Evolutionary conservation across 2,888 invertebrate genomes (phyloP).

Genomic region (Stictocephala bisonia): DNA sequence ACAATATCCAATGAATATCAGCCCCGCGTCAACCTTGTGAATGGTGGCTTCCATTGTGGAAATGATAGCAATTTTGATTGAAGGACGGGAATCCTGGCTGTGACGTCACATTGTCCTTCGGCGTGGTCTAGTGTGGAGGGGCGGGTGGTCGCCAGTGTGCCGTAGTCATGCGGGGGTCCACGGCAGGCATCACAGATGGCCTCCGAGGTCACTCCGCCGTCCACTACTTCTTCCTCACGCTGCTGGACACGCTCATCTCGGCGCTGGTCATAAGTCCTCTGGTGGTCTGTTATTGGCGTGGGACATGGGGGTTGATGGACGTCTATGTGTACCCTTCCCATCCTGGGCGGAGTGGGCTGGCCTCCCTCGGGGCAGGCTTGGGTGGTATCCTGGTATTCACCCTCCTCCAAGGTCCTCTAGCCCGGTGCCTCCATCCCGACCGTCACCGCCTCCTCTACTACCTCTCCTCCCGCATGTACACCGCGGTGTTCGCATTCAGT

Average conservation of each 20-base stretch:
- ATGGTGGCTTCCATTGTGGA: no score
- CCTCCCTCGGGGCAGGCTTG: conserved; percentile 78
- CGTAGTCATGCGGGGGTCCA: conserved; percentile 72
- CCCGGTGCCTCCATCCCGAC: conserved; percentile 73
- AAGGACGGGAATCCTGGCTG: neutral
- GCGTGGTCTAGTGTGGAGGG: conserved; percentile 12
- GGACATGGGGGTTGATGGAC: conserved; percentile 85
- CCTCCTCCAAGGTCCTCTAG: conserved; percentile 73
- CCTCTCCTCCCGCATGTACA: conserved; percentile 78
- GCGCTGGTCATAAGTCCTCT: conserved; percentile 80
- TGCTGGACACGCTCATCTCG: conserved; percentile 79
- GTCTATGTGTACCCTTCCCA: conserved; percentile 75
- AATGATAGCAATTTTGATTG: neutral
- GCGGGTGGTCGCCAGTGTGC: neutral
- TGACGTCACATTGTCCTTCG: neutral
- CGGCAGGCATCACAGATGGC: conserved; percentile 73
- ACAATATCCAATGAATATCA: no score
- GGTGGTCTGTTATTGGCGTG: conserved; percentile 88
- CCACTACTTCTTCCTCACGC: conserved; percentile 71
- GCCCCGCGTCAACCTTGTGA: no score
- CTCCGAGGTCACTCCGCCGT: conserved; percentile 69
- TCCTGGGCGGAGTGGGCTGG: conserved; percentile 71
- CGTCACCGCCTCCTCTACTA: conserved; percentile 76
- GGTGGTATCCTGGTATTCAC: conserved; percentile 77
- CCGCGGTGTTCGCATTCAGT: conserved; percentile 78